These are phyloP conservation scores for Chloropsis hardwickii DNA, from an alignment of 2,113 vertebrate genomes.

Conservation along the genomic window DNA sequence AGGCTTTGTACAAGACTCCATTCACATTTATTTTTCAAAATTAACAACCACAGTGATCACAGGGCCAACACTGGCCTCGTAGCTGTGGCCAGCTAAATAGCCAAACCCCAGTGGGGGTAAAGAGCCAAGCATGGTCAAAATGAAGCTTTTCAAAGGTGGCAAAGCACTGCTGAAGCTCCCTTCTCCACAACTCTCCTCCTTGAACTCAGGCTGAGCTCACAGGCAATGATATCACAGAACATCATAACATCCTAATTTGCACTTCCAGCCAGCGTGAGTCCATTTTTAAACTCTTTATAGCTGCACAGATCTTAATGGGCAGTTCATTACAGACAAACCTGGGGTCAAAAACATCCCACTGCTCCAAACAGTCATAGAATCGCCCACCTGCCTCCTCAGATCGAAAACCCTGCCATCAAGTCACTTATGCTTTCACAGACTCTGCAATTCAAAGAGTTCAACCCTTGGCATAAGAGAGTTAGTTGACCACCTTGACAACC, in stretches of 20 bases:
- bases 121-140: not conserved
- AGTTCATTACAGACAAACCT: not conserved
- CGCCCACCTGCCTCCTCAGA: not conserved
- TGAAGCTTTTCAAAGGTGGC: not conserved
- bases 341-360: not conserved
- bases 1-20: not conserved
- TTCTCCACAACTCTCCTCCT: not conserved
- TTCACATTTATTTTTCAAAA: conserved; percentile 37
- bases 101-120: not conserved
- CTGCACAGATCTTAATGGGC: not conserved
- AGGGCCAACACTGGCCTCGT: not conserved
- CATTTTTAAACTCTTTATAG: not conserved
- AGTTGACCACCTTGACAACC: not conserved
- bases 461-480: not conserved
- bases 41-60: not conserved
- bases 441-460: not conserved
- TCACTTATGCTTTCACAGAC: not conserved
- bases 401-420: not conserved
- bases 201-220: not conserved
- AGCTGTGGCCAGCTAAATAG: not conserved
- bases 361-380: not conserved
- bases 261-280: not conserved
- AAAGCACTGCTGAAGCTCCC: not conserved
- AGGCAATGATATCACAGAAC: not conserved
- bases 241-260: not conserved